These are phyloP conservation scores for Illadopsis cleaveri DNA, from an alignment of 2,113 vertebrate genomes.

Conservation along the genomic window DNA sequence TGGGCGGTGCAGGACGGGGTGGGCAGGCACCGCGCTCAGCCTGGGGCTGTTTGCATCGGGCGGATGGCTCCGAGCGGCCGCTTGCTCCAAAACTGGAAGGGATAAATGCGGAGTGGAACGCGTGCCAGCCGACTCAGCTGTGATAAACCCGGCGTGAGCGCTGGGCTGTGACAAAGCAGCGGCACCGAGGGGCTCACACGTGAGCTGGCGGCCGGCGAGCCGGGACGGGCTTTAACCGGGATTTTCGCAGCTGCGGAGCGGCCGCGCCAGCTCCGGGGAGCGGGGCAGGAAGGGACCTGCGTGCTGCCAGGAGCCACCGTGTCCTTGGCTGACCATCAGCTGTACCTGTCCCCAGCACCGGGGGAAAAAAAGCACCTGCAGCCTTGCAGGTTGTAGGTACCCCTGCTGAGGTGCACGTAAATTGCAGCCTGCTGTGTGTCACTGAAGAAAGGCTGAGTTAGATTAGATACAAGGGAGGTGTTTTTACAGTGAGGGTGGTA, in stretches of 20 bases:
- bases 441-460: neutral
- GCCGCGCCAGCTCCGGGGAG: accelerated
- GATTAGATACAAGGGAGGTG: neutral
- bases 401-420: neutral
- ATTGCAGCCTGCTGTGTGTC: neutral
- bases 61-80: neutral
- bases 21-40: neutral
- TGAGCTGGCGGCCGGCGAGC: neutral
- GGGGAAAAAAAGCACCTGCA: neutral
- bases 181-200: neutral
- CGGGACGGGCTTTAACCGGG: neutral
- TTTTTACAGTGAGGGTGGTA: neutral
- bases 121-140: neutral
- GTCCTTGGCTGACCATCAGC: neutral
- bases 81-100: neutral
- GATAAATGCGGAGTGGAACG: neutral
- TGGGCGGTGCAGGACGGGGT: accelerated
- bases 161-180: neutral
- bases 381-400: neutral
- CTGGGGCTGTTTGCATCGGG: neutral
- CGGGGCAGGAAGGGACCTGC: accelerated
- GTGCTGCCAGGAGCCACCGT: accelerated
- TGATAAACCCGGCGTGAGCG: neutral
- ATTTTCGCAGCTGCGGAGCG: neutral
- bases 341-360: neutral